Conservation (phyloP, 1,140 invertebrate genomes). For the Lanistes nyassanus region DNA sequence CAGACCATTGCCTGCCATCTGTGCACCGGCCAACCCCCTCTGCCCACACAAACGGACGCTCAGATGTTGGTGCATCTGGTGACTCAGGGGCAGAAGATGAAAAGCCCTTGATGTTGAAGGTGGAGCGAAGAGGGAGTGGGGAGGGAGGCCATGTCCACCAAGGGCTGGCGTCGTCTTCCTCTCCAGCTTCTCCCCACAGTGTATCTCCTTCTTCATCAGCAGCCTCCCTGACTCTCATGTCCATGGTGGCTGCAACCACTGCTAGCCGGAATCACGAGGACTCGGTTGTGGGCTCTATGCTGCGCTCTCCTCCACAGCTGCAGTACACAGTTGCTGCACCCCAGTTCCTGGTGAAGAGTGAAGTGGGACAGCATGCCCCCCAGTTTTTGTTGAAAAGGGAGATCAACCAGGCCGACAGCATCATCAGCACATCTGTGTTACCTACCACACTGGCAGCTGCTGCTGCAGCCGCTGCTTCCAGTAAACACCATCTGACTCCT, state of each 20-base stretch:
- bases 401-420: slow-evolving; percentile 11
- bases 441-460: slow-evolving; percentile 12
- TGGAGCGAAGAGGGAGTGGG: slow-evolving; percentile 22
- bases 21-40: slow-evolving; percentile 24
- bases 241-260: slow-evolving; percentile 16
- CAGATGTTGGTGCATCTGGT: slow-evolving; percentile 1
- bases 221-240: slow-evolving; percentile 11
- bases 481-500: slow-evolving; percentile 19
- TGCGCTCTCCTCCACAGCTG: slow-evolving; percentile 38
- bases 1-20: slow-evolving; percentile 34
- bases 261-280: slow-evolving; percentile 5
- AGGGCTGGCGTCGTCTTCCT: not conserved
- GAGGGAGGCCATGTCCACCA: not conserved
- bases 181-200: slow-evolving; percentile 11
- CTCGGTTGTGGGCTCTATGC: slow-evolving; percentile 35
- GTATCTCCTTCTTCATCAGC: slow-evolving; percentile 19
- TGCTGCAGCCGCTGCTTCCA: slow-evolving; percentile 2
- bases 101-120: slow-evolving; percentile 40
- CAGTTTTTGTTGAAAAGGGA: slow-evolving; percentile 20
- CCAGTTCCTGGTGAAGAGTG: slow-evolving; percentile 26
- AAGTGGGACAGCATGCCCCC: not conserved
- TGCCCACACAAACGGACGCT: slow-evolving; percentile 11
- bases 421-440: slow-evolving; percentile 8
- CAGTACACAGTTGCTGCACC: slow-evolving; percentile 26
- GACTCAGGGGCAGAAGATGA: slow-evolving; percentile 24